Base-by-base conservation (phyloP, 2,888 invertebrate species). In the Scaptodrosophila latifasciaeformis region DNA sequence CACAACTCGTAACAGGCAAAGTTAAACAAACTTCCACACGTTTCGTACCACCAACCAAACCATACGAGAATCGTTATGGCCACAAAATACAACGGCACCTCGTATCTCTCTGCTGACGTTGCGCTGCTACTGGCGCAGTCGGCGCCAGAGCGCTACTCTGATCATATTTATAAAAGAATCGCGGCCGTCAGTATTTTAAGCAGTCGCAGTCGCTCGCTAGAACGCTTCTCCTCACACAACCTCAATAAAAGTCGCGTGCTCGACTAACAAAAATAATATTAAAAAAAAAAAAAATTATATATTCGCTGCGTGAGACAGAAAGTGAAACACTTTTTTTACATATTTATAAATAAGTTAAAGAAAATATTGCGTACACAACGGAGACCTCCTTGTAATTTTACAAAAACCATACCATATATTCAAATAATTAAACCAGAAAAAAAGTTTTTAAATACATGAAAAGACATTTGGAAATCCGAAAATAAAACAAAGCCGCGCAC, bases 81-180 rank as follows among this genome's bases (percentile, higher is more conserved):
- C 12, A 12, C 35, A 24, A 27, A n/a, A 43, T 12, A 12, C n/a
- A n/a, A n/a, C n/a, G n/a, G n/a, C n/a, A n/a, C n/a, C n/a, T n/a
- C n/a, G n/a, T 56, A 67, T 34, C 67, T 54, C 58, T 71, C 58
- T 60, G n/a, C n/a, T 62, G 64, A 39, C 52, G 44, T 27, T 17
- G 39, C 21, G 19, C 37, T 21, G 13, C 44, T 12, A n/a, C 44
- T 35, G 53, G 54, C 49, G 56, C 59, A 57, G 56, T 53, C 64
- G 59, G 55, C 60, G 54, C 60, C 59, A 52, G 67, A 58, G 54
- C 49, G 57, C 2, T 15, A 54, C 42, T 31, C 46, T 29, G 72
- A 72, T 74, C 75, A 70, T 70, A 76, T 82, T 83, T 84, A 83
- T 83, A 83, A 84, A 84, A 83, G 82, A 82, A 84, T 81, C 82